Conservation (phyloP, 2,888 invertebrate genomes). For the Polymixis lichenea region DNA sequence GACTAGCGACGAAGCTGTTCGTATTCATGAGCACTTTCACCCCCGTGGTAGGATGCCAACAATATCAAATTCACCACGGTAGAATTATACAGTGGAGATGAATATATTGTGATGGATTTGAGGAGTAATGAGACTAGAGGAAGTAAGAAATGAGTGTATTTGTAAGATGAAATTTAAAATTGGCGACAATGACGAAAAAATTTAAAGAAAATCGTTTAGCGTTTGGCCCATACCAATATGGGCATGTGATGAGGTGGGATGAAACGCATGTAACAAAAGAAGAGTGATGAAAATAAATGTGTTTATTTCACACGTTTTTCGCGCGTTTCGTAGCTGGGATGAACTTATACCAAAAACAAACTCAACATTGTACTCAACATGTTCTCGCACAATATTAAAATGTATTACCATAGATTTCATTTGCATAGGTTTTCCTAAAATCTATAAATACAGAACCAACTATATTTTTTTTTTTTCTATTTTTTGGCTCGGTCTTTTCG, state of each 20-base stretch:
- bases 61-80: conserved; percentile 1
- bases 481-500: too few relatives aligned
- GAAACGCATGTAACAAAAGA: neutral
- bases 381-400: too few relatives aligned
- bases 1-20: neutral
- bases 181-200: neutral
- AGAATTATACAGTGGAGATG: neutral
- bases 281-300: neutral
- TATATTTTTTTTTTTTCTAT: too few relatives aligned
- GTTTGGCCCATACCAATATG: too few relatives aligned
- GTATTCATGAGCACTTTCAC: conserved; percentile 22
- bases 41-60: conserved; percentile 7
- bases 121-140: neutral
- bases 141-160: neutral
- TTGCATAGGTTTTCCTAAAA: too few relatives aligned
- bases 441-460: too few relatives aligned
- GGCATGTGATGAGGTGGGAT: neutral
- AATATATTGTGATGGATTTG: neutral
- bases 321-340: too few relatives aligned
- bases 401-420: too few relatives aligned
- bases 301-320: too few relatives aligned
- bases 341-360: too few relatives aligned
- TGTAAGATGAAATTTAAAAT: neutral
- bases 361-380: too few relatives aligned
- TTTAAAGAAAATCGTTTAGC: neutral